Percentiles rank a stretch among this genome's conserved stretches.
phyloP scores from a whole-genome alignment of 1,140 invertebrate genomes.

The Ips nitidus region DNA sequence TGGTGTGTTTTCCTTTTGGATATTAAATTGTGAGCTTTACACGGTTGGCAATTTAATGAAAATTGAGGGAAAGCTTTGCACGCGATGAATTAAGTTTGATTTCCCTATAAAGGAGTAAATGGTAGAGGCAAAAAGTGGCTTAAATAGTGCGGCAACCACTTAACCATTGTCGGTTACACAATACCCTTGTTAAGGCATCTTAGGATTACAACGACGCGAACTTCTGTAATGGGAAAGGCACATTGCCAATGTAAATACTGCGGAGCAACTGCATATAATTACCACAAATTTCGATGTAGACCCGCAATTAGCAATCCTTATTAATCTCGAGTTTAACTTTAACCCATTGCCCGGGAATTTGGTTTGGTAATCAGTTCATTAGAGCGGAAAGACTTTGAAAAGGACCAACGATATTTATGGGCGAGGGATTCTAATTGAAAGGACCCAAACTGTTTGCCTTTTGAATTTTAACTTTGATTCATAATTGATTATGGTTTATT shows the following conservation, averaged over 20 bases:
- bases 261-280: slow-evolving; percentile 33
- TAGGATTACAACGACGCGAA: slow-evolving; percentile 16
- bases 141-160: background rate
- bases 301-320: slow-evolving; percentile 33
- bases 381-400: slow-evolving; percentile 1
- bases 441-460: background rate
- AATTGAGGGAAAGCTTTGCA: no score
- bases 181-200: slow-evolving; percentile 24
- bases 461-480: background rate
- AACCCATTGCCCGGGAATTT: slow-evolving; percentile 24
- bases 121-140: no score
- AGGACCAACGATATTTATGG: slow-evolving; percentile 4
- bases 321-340: slow-evolving; percentile 31
- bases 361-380: slow-evolving; percentile 30
- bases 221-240: slow-evolving; percentile 25
- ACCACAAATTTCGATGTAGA: slow-evolving; percentile 33
- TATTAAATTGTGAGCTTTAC: no score
- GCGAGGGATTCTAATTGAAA: background rate
- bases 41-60: no score
- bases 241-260: slow-evolving; percentile 33
- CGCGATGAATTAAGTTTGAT: no score
- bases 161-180: slow-evolving; percentile 19
- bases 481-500: background rate
- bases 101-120: no score
- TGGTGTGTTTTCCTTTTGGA: no score